Conservation (phyloP, 2,888 invertebrate species). For the Phorcus lineatus region DNA sequence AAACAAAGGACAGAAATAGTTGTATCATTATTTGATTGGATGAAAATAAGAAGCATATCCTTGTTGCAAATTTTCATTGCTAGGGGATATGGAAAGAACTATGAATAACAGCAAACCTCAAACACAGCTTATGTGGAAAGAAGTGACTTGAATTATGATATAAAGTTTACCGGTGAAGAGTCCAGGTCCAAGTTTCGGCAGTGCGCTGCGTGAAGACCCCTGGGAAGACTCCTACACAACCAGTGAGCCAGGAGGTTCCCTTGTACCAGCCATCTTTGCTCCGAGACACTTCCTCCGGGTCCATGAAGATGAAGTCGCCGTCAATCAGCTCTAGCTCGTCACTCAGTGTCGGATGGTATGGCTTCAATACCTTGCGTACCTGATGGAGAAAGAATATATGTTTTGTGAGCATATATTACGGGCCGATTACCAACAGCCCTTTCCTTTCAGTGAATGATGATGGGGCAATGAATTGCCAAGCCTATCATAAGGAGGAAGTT, state of each 20-base stretch:
- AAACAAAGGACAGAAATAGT: no score
- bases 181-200: conserved; percentile 94
- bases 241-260: conserved; percentile 89
- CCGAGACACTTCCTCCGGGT: conserved; percentile 81
- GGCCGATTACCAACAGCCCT: no score
- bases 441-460: no score
- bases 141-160: background rate
- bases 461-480: no score
- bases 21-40: no score
- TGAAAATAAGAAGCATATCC: no score
- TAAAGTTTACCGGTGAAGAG: conserved; percentile 81
- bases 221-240: conserved; percentile 87
- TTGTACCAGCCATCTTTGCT: conserved; percentile 92
- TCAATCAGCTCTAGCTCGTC: conserved; percentile 90
- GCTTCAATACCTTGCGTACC: conserved; percentile 77
- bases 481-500: no score
- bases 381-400: conserved; percentile 35
- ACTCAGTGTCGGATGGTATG: conserved; percentile 73
- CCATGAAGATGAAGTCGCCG: conserved; percentile 90
- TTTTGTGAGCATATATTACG: no score
- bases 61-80: no score
- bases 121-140: no score
- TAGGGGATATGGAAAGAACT: no score
- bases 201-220: conserved; percentile 88
- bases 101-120: no score